Conservation (phyloP, 2,797 vertebrate species). For the Euphonia xanthogaster region DNA sequence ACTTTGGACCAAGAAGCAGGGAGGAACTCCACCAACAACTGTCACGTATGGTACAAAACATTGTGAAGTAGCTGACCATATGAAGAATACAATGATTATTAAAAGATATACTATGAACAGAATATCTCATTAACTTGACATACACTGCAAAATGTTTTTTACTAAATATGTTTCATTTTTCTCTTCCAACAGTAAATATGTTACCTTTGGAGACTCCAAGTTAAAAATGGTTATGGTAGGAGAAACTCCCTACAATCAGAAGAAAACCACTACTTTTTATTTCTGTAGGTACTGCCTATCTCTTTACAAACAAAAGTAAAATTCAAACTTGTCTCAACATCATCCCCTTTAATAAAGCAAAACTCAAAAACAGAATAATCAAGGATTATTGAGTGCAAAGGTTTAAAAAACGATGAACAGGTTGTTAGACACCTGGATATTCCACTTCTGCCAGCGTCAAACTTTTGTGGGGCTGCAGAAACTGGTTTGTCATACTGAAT, state of each 20-base stretch:
- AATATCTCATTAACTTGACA: neutral
- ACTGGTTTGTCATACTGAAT: neutral
- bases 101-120: neutral
- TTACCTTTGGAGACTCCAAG: neutral
- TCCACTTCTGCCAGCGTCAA: neutral
- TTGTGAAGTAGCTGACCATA: neutral
- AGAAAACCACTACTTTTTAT: neutral
- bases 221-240: neutral
- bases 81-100: neutral
- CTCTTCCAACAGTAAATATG: neutral
- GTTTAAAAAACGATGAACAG: neutral
- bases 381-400: neutral
- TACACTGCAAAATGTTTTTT: neutral
- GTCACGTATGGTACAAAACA: neutral
- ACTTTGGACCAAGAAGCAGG: neutral
- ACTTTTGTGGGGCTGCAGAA: neutral
- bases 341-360: fast-evolving
- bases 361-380: neutral
- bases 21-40: neutral
- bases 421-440: neutral
- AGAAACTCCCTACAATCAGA: neutral
- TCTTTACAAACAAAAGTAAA: neutral
- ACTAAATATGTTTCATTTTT: neutral
- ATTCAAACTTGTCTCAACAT: neutral
- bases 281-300: neutral